Evolutionary conservation across 2,797 vertebrate genomes (phyloP).

Genomic region (Hylomyscus alleni): DNA sequence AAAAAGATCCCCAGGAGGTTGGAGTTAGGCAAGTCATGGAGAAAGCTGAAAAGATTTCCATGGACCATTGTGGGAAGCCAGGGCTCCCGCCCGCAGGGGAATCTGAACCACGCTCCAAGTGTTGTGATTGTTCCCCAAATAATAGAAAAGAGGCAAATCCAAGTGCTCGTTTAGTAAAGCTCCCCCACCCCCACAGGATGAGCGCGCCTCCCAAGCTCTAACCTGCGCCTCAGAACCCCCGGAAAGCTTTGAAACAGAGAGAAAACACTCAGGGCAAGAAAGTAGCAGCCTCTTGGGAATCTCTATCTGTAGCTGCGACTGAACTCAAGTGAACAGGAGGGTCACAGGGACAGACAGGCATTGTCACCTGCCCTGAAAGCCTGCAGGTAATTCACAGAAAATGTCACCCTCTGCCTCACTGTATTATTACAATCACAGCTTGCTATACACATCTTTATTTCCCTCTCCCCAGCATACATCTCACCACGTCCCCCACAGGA

Average conservation of each 20-base stretch:
- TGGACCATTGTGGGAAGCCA: too few relatives aligned
- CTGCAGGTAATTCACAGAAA: conserved; percentile 1
- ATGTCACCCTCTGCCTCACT: background rate
- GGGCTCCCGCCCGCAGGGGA: background rate
- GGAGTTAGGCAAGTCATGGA: background rate
- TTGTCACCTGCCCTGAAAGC: background rate
- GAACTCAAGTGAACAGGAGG: background rate
- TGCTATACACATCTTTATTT: background rate
- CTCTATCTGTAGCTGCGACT: background rate
- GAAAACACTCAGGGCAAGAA: background rate
- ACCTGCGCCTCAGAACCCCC: background rate
- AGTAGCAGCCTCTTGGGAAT: background rate
- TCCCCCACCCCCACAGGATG: background rate
- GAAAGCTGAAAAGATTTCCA: background rate
- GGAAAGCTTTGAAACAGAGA: background rate
- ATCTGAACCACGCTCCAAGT: background rate
- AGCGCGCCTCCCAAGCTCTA: background rate
- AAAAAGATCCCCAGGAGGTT: background rate
- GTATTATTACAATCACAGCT: background rate
- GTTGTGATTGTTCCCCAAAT: background rate
- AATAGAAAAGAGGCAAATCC: background rate
- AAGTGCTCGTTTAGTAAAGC: background rate
- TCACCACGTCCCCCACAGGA: background rate
- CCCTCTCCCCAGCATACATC: background rate
- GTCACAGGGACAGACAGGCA: background rate